Conservation (phyloP, 2,113 vertebrate species). For the Myocastor coypus region DNA sequence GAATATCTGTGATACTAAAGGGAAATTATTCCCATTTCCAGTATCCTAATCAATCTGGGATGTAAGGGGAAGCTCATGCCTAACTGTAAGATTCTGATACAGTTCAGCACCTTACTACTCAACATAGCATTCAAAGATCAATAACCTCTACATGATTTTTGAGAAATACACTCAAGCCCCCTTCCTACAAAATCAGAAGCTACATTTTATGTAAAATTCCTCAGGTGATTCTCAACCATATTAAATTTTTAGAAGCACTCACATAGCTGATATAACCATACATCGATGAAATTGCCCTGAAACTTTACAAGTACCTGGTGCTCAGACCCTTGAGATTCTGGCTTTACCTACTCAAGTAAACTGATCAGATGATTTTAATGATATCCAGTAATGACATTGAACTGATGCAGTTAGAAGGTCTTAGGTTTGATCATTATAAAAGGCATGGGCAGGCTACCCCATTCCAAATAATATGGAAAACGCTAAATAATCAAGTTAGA, state of each 20-base stretch:
- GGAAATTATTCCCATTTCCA: neutral
- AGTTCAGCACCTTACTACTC: neutral
- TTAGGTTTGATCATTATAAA: neutral
- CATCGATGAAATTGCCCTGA: neutral
- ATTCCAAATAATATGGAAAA: slow-evolving; percentile 35
- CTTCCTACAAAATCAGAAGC: neutral
- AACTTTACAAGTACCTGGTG: neutral
- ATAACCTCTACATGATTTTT: neutral
- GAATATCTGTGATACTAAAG: neutral
- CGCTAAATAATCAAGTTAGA: slow-evolving; percentile 33
- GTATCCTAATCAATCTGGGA: neutral
- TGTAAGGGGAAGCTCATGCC: neutral
- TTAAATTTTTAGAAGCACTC: neutral
- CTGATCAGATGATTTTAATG: neutral
- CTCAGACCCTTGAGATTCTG: neutral
- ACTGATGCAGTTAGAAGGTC: neutral
- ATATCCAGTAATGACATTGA: neutral
- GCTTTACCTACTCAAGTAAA: neutral
- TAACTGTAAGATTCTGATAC: neutral
- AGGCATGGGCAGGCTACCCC: neutral
- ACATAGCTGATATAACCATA: neutral
- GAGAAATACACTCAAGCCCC: neutral
- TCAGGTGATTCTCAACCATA: neutral
- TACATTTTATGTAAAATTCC: neutral
- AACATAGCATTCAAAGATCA: neutral